Evolutionary conservation across 2,797 vertebrate species (phyloP).

Genomic region (Lophotriccus pileatus): DNA sequence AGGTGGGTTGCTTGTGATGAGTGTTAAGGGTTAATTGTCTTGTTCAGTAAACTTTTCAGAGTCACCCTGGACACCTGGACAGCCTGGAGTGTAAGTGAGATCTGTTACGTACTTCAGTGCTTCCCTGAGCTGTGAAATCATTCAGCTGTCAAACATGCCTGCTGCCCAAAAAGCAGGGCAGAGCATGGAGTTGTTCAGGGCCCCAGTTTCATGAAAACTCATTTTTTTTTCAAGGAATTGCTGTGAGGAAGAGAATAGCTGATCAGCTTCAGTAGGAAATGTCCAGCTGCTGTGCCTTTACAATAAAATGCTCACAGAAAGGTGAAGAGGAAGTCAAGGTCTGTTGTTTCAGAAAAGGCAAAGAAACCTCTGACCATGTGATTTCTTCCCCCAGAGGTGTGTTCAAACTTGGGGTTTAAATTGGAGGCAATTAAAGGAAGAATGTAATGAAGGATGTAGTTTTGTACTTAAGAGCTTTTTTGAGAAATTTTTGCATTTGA

Average conservation of each 20-base stretch:
- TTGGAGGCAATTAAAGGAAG: neutral
- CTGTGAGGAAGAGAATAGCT: neutral
- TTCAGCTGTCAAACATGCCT: neutral
- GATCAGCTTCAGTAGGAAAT: neutral
- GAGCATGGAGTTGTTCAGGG: neutral
- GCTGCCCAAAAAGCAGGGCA: neutral
- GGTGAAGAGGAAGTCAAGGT: neutral
- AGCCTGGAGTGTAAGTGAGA: neutral
- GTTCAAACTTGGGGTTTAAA: neutral
- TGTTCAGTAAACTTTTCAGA: neutral
- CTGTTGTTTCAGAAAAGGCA: neutral
- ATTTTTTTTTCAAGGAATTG: neutral
- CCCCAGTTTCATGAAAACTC: neutral
- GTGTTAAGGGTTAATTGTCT: neutral
- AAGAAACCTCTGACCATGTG: neutral
- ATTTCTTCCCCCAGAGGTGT: neutral
- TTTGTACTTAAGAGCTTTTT: neutral
- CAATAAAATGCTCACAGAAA: neutral
- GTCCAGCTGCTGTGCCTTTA: neutral
- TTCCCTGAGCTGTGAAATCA: neutral
- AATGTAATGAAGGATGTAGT: neutral
- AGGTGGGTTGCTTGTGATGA: neutral
- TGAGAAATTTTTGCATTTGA: neutral
- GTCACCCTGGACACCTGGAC: neutral
- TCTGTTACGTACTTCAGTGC: neutral